These are phyloP conservation scores for Acleris laterana DNA, from an alignment of 2,888 invertebrate species.

Conservation along the genomic window DNA sequence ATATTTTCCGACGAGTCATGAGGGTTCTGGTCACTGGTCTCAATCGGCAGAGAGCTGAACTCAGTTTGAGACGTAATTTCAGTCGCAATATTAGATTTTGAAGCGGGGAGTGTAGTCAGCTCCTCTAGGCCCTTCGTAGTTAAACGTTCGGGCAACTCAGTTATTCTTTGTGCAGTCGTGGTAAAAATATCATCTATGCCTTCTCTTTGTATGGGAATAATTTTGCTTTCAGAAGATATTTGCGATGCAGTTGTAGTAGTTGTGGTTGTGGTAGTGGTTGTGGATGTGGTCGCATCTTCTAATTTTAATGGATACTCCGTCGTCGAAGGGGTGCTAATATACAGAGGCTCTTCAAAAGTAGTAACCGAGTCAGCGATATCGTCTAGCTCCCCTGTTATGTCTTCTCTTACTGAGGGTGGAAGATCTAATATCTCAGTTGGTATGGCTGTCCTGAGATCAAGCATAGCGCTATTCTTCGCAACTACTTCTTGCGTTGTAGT, in stretches of 20 bases:
- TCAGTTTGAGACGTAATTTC: slow-evolving; percentile 74
- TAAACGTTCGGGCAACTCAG: slow-evolving; percentile 36
- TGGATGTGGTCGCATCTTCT: slow-evolving; percentile 39
- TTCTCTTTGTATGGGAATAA: slow-evolving; percentile 32
- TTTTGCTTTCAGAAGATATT: slow-evolving; percentile 30
- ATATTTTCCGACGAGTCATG: slow-evolving; percentile 62
- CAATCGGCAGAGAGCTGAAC: slow-evolving; percentile 73
- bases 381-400: slow-evolving; percentile 55
- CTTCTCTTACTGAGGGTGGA: slow-evolving; percentile 60
- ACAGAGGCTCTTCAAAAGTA: slow-evolving; percentile 35
- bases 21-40: slow-evolving; percentile 77
- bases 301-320: slow-evolving; percentile 37
- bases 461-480: slow-evolving; percentile 61
- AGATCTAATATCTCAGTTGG: slow-evolving; percentile 66
- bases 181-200: slow-evolving; percentile 39
- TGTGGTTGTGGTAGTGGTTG: no score
- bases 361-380: slow-evolving; percentile 49
- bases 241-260: slow-evolving; percentile 29
- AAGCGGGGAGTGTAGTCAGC: slow-evolving; percentile 55
- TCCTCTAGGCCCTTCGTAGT: slow-evolving; percentile 49
- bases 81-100: slow-evolving; percentile 62
- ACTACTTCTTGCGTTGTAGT: slow-evolving; percentile 47
- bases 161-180: slow-evolving; percentile 41
- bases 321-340: slow-evolving; percentile 36
- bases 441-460: slow-evolving; percentile 71